Evolutionary conservation across 2,113 vertebrate genomes (phyloP).

Genomic region (Psilopsiagon aurifrons): DNA sequence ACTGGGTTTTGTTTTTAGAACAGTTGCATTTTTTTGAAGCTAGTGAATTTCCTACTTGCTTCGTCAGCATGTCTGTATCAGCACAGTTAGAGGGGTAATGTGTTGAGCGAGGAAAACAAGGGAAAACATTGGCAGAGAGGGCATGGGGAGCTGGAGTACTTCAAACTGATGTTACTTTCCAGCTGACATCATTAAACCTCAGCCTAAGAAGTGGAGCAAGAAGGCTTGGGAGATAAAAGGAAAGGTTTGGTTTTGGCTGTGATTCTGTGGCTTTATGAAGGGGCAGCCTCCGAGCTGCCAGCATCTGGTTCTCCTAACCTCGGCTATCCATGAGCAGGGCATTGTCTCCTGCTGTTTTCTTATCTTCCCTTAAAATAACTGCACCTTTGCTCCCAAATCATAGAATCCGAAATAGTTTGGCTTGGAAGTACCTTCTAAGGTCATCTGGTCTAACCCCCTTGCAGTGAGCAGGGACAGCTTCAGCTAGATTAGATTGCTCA

Average conservation of each 20-base stretch:
- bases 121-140: background rate
- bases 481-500: background rate
- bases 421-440: background rate
- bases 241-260: background rate
- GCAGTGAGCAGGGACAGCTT: background rate
- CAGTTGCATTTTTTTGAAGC: background rate
- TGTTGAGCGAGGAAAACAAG: background rate
- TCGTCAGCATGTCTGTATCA: background rate
- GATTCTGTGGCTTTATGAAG: background rate
- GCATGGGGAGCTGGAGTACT: background rate
- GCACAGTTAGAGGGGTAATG: background rate
- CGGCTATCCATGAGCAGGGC: background rate
- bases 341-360: background rate
- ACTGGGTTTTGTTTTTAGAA: background rate
- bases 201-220: background rate
- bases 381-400: rapidly evolving
- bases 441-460: background rate
- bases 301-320: background rate
- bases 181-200: background rate
- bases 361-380: background rate
- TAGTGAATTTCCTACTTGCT: background rate
- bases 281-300: background rate
- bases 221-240: background rate
- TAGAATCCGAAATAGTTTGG: background rate
- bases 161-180: background rate